Percentiles rank a stretch among this genome's conserved stretches.
Evolutionary conservation across 2,797 vertebrate genomes (phyloP).

Genomic region (Falco concolor): DNA sequence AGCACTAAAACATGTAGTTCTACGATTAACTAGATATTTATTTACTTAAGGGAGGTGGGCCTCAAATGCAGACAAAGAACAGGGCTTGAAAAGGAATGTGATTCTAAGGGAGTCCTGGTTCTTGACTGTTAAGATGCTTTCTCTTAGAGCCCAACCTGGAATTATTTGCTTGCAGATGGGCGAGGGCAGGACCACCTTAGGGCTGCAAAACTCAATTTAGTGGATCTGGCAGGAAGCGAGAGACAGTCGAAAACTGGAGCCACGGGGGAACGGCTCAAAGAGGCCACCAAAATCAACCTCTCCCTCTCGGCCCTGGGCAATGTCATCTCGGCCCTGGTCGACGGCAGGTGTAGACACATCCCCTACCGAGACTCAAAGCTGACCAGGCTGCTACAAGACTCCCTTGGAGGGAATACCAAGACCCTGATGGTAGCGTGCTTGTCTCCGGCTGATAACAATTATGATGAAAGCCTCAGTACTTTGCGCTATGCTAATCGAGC

Average conservation of each 20-base stretch:
- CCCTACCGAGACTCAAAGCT: conserved; percentile 90
- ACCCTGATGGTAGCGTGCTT: conserved; percentile 90
- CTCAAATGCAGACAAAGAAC: not conserved
- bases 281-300: conserved; percentile 92
- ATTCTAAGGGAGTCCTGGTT: not conserved
- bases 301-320: conserved; percentile 89
- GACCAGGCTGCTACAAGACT: conserved; percentile 89
- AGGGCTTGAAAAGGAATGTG: not conserved
- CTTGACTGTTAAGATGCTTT: not conserved
- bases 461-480: conserved; percentile 87
- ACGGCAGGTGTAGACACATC: conserved; percentile 83
- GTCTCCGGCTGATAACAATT: conserved; percentile 87
- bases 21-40: not conserved
- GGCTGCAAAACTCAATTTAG: conserved; percentile 88
- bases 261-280: conserved; percentile 83
- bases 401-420: conserved; percentile 87
- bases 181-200: conserved; percentile 81
- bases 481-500: conserved; percentile 84
- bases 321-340: conserved; percentile 86
- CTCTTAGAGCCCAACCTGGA: not conserved
- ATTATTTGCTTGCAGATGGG: conserved; percentile 56
- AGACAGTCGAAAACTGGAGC: conserved; percentile 91
- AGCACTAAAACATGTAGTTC: not conserved
- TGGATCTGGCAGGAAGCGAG: conserved; percentile 90
- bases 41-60: not conserved